Evolutionary conservation across 2,113 vertebrate species (phyloP).

Genomic region (Vulpes vulpes): DNA sequence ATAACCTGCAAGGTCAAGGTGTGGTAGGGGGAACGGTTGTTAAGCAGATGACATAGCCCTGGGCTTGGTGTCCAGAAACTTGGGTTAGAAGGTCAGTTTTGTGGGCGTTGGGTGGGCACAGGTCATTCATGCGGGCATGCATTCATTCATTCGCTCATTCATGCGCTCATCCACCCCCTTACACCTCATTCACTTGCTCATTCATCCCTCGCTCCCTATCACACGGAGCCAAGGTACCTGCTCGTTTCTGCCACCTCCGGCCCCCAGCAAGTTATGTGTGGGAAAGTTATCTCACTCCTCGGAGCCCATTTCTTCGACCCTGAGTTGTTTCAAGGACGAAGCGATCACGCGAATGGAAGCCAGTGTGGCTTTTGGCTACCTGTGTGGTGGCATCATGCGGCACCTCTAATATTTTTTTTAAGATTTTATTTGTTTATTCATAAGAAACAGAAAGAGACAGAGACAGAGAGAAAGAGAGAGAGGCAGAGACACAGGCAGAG

Average conservation of each 20-base stretch:
- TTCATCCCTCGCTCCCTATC: not conserved
- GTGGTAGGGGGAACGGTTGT: not conserved
- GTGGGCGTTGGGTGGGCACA: not conserved
- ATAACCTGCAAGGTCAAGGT: not conserved
- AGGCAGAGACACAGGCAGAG: too few species aligned
- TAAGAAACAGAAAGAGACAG: too few species aligned
- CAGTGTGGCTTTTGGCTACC: not conserved
- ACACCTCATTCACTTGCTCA: too few species aligned
- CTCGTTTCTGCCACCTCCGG: not conserved
- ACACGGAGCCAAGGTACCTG: not conserved
- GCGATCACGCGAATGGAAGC: not conserved
- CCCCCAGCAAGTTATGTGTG: not conserved
- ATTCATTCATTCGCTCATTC: not conserved
- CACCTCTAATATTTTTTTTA: not conserved
- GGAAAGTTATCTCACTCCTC: not conserved
- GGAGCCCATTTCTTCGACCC: not conserved
- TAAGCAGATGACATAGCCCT: not conserved
- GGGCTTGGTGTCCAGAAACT: not conserved
- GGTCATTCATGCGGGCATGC: not conserved
- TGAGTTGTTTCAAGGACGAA: constrained; percentile 17
- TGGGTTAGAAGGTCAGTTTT: not conserved
- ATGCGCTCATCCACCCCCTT: too few species aligned
- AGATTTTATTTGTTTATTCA: too few species aligned
- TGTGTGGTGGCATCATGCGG: not conserved
- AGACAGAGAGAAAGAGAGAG: too few species aligned